These are phyloP conservation scores for Chrysomallon squamiferum DNA, from an alignment of 1,140 invertebrate species.

Conservation along the genomic window DNA sequence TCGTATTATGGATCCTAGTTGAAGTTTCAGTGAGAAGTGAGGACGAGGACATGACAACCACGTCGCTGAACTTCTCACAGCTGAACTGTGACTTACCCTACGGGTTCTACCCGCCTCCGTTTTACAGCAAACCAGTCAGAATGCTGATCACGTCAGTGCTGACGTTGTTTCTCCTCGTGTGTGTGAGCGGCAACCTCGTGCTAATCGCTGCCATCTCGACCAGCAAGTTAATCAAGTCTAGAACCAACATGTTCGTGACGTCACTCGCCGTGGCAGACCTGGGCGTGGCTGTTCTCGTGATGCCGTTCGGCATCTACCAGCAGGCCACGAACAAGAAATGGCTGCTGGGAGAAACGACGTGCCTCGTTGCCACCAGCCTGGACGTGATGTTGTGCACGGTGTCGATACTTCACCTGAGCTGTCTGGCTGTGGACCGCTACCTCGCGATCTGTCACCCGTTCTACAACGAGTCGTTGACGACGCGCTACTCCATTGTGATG, in stretches of 20 bases:
- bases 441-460: conserved; percentile 99
- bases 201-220: conserved; percentile 90
- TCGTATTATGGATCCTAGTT: too few relatives aligned
- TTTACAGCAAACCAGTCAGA: too few relatives aligned
- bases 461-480: conserved; percentile 93
- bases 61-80: too few relatives aligned
- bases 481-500: conserved; percentile 69
- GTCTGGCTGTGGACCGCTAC: conserved; percentile 96
- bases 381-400: conserved; percentile 99
- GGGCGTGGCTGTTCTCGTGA: conserved; percentile 79
- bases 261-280: conserved; percentile 95
- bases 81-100: too few relatives aligned
- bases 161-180: conserved; percentile 44
- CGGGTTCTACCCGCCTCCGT: too few relatives aligned
- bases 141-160: conserved; percentile 32
- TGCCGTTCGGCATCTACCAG: conserved; percentile 73
- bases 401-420: conserved; percentile 96
- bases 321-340: conserved; percentile 75
- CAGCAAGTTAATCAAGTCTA: conserved; percentile 73
- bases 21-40: too few relatives aligned
- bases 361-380: conserved; percentile 97
- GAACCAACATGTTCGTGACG: conserved; percentile 94
- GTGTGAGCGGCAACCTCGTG: conserved; percentile 78
- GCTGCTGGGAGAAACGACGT: conserved; percentile 95
- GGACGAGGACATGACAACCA: too few relatives aligned